Evolutionary conservation across 2,888 invertebrate species (phyloP), one percentile per base, ranked within the genome.

Genomic region (Acrobasis consociella): DNA sequence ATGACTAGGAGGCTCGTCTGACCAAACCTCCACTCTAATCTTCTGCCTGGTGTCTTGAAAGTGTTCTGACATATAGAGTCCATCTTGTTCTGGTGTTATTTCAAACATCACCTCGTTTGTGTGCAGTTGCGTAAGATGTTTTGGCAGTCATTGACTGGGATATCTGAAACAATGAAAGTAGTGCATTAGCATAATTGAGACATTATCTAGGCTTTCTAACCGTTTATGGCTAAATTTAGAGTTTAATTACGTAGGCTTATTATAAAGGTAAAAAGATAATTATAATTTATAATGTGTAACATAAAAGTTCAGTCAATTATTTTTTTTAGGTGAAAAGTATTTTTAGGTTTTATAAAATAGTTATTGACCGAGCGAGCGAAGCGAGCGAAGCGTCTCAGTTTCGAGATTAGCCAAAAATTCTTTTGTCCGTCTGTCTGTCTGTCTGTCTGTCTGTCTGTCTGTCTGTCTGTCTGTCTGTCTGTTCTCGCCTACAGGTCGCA

Each of bases 81-180:
- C 91, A 91, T 91, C 71, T 83, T 88, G 71, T 62, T 71, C 65
- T 63, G 66, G 67, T 72, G 67, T 72, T 67, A 64, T 68, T 76
- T 71, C 81, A 72, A 86, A 81, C 91, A 91, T 91, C 81, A 89
- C 91, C 83, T 81, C 64, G 49, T 72, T 63, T 69, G 72, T 55
- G 52, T 67, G 62, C 56, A 39, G 70, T 71, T 65, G 64, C 60
- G 64, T 63, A 51, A 37, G 64, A 62, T 31, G 31, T 31, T 65
- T 58, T 63, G 67, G 64, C 61, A 60, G 62, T 76, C 75, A 83
- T 74, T 76, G 75, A 72, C 68, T 68, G 66, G 68, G 68, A 72
- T 72, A 83, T 80, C 91, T 91, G 89, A 58, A 90, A 91, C 81
- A 87, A 86, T 64, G 63, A 67, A 70, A 72, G 65, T 64, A 52